Conservation (phyloP, 2,888 invertebrate species). For the Lampropteryx suffumata region DNA sequence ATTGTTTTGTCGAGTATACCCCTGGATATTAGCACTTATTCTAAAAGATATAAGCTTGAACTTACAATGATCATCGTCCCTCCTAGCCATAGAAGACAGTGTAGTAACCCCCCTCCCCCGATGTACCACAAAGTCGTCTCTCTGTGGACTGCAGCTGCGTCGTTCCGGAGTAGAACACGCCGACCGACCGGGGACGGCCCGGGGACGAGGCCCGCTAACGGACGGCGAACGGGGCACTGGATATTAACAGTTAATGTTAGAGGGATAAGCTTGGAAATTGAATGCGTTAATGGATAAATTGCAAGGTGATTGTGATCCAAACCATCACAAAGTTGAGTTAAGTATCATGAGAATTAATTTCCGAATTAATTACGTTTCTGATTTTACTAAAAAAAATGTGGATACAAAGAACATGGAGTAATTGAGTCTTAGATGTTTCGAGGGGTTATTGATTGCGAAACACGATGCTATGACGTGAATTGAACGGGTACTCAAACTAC, state of each 20-base stretch:
- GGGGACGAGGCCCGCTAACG: constrained; percentile 53
- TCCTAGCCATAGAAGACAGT: constrained; percentile 79
- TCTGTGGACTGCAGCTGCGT: constrained; percentile 68
- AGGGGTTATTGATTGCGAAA: background rate
- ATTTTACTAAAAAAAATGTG: too few relatives aligned
- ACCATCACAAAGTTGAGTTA: too few relatives aligned
- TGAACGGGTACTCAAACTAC: background rate
- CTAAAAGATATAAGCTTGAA: background rate
- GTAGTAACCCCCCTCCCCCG: constrained; percentile 91
- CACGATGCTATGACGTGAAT: background rate
- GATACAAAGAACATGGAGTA: too few relatives aligned
- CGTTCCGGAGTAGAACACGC: constrained; percentile 72
- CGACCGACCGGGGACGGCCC: constrained; percentile 50
- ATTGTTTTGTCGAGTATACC: too few relatives aligned
- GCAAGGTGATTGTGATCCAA: background rate
- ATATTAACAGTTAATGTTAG: constrained; percentile 21
- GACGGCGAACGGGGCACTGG: constrained; percentile 81
- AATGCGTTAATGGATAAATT: constrained; percentile 2
- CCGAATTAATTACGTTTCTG: too few relatives aligned
- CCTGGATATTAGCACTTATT: background rate
- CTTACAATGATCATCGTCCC: constrained; percentile 58
- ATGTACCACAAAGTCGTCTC: constrained; percentile 92
- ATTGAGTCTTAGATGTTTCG: too few relatives aligned
- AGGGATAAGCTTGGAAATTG: constrained; percentile 5
- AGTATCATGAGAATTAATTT: too few relatives aligned